Base-by-base conservation (phyloP, 2,888 invertebrate species). In the Meteorus cinctellus region DNA sequence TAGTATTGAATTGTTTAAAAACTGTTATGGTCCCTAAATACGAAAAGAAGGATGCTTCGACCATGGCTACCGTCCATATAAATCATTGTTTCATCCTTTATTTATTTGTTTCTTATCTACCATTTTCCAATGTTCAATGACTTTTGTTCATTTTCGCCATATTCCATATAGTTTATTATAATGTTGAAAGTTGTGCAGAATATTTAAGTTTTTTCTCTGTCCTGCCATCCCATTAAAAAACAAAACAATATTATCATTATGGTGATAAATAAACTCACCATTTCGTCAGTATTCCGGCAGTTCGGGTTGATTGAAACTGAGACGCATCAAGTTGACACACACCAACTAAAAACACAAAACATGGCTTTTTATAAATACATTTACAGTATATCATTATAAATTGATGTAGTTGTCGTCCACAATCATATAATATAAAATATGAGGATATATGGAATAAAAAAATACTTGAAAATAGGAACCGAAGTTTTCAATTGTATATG, bases 81-180 rank as follows among this genome's bases (percentile, higher is more conserved):
- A 19, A 55, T 55, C 4, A 55, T 55, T 55, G n/a, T 55, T 55
- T 55, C 16, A n/a, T 48, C 6, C 16, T 48, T n/a, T 48, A 4
- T 48, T 55, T 2, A 19, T 55, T 55, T 19, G 19, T 19, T 6
- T 19, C n/a, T 55, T 6, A 19, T 55, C 55, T 55, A n/a, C 19
- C n/a, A 8, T 24, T 55, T 6, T 4, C 8, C n/a, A 55, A n/a
- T n/a, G 48, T 48, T 48, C 55, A 19, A 19, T 55, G 1, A 55
- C n/a, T 8, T 55, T 24, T 55, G n/a, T 19, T 55, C 24, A 19
- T 19, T 55, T 6, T 19, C 19, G 6, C 55, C 1, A 55, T 55
- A 55, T 19, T 55, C 6, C 19, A 55, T 55, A 55, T 55, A 55
- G 55, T 55, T 55, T 55, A 55, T 55, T 55, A 24, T n/a, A 55